A percentile compares a stretch with the other conserved stretches of the same genome.
Evolutionary conservation across 2,113 vertebrate genomes (phyloP).

Genomic region (Ornithorhynchus anatinus): DNA sequence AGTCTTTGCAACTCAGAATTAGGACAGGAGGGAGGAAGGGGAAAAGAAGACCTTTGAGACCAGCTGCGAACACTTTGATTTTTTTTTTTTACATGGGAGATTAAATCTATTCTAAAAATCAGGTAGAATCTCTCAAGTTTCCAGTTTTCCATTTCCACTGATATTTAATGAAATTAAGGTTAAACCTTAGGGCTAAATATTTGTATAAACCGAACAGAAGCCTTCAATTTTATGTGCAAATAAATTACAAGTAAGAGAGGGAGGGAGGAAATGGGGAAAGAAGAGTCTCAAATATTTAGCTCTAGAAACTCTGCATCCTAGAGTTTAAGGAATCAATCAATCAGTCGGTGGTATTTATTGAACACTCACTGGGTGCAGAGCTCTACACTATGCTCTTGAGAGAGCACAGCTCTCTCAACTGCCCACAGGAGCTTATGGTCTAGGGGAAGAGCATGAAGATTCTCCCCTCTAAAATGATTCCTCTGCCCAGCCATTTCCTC

Average conservation of each 20-base stretch:
- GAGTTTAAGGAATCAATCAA: neutral
- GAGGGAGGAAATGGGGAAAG: neutral
- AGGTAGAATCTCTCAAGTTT: constrained; percentile 29
- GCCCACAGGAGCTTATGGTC: no score
- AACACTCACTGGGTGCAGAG: no score
- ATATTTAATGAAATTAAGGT: constrained; percentile 69
- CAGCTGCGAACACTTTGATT: constrained; percentile 7
- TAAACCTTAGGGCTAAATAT: constrained; percentile 62
- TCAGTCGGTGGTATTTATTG: no score
- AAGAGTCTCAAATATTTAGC: constrained; percentile 29
- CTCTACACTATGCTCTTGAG: no score
- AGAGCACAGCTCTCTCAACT: no score
- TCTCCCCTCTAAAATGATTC: no score
- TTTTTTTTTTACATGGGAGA: neutral
- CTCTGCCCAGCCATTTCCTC: no score
- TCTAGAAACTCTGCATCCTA: neutral
- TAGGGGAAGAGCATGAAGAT: no score
- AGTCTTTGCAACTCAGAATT: neutral
- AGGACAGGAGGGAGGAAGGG: neutral
- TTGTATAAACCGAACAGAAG: constrained; percentile 57
- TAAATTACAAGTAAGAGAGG: constrained; percentile 48
- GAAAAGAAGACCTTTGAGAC: constrained; percentile 28
- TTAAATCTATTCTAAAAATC: neutral
- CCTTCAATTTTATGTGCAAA: constrained; percentile 68
- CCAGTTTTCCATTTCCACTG: constrained; percentile 18